phyloP scores from a whole-genome alignment of 37 sponge, comb jelly and placozoan genomes.

The Sycon ciliatum region DNA sequence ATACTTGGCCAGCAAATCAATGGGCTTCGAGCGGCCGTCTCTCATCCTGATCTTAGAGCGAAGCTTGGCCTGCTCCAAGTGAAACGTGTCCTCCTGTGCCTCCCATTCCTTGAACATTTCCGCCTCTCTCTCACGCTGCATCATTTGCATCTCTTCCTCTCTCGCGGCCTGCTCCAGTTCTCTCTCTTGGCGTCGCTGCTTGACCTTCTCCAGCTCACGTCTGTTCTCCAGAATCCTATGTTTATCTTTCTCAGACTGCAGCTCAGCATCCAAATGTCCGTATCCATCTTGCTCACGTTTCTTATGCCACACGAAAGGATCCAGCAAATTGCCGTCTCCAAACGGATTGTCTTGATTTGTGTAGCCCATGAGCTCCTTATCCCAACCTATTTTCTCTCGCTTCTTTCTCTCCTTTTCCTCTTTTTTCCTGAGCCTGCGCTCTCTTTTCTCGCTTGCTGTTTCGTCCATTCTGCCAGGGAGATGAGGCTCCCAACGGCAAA shows the following conservation, averaged over 20 bases:
- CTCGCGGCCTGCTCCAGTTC: slow-evolving; percentile 80
- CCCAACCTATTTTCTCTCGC: slow-evolving; percentile 61
- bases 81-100: slow-evolving; percentile 93
- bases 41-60: slow-evolving; percentile 84
- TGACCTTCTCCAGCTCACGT: slow-evolving; percentile 81
- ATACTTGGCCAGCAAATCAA: slow-evolving; percentile 94
- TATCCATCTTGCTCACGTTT: slow-evolving; percentile 62
- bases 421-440: too few species aligned
- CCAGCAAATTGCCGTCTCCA: slow-evolving; percentile 72
- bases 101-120: slow-evolving; percentile 95
- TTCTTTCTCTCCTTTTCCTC: slow-evolving; percentile 42
- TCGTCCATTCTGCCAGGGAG: too few species aligned
- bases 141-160: slow-evolving; percentile 67
- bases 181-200: slow-evolving; percentile 69
- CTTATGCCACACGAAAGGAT: slow-evolving; percentile 87
- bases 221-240: slow-evolving; percentile 64
- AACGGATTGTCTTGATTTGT: slow-evolving; percentile 88
- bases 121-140: slow-evolving; percentile 85
- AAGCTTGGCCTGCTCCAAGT: slow-evolving; percentile 82
- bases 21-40: slow-evolving; percentile 86
- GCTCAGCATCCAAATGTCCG: slow-evolving; percentile 41
- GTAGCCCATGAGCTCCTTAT: slow-evolving; percentile 60
- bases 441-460: too few species aligned
- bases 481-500: too few species aligned
- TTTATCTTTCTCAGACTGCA: slow-evolving; percentile 51